Evolutionary conservation across 2,888 invertebrate species (phyloP).

Genomic region (Hemistola chrysoprasaria): DNA sequence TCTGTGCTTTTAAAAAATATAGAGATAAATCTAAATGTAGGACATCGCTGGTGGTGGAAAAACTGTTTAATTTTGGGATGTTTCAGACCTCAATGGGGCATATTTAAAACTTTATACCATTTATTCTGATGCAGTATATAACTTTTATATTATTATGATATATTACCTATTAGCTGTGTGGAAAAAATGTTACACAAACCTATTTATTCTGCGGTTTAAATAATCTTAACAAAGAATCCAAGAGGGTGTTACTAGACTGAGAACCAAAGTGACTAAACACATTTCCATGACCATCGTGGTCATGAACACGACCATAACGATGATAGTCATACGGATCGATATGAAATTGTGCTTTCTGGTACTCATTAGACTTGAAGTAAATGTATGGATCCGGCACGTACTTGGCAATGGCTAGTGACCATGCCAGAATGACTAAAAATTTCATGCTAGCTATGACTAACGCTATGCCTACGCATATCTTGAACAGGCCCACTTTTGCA

Average conservation of each 20-base stretch:
- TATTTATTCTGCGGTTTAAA: slow-evolving; percentile 21
- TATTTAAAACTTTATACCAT: no score
- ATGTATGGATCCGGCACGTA: slow-evolving; percentile 60
- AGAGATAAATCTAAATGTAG: no score
- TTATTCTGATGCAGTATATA: no score
- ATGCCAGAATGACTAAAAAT: slow-evolving; percentile 59
- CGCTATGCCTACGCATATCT: slow-evolving; percentile 61
- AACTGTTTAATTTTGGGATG: no score
- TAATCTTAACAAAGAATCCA: slow-evolving; percentile 18
- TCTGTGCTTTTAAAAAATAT: no score
- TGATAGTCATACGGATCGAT: slow-evolving; percentile 27
- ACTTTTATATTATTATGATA: no score
- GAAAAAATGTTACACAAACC: no score
- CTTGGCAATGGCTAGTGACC: slow-evolving; percentile 59
- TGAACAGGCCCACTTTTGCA: slow-evolving; percentile 64
- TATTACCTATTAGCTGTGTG: no score
- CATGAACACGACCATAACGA: slow-evolving; percentile 23
- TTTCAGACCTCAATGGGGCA: no score
- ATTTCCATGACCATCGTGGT: slow-evolving; percentile 3
- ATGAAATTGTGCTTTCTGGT: slow-evolving; percentile 21
- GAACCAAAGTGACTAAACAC: background rate
- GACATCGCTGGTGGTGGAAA: no score
- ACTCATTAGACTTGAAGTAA: slow-evolving; percentile 36
- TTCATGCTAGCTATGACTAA: slow-evolving; percentile 55
- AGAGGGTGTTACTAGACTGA: slow-evolving; percentile 7